These are phyloP conservation scores for Mimachlamys varia DNA, from an alignment of 2,888 invertebrate genomes.

Conservation along the genomic window DNA sequence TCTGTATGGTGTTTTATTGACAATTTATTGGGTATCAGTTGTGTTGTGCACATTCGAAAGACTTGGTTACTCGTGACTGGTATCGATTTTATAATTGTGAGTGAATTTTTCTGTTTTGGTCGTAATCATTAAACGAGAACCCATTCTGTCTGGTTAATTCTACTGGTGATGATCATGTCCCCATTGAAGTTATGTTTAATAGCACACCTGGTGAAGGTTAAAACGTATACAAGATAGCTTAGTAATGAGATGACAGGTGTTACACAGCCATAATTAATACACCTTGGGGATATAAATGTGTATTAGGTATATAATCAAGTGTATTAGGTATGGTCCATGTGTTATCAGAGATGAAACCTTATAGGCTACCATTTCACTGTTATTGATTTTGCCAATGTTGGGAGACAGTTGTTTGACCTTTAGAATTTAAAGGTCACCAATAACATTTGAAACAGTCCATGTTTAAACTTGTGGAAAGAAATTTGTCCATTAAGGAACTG, in stretches of 20 bases:
- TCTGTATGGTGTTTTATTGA: not conserved
- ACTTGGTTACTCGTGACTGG: not conserved
- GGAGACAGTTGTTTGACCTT: not conserved
- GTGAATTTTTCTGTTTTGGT: not conserved
- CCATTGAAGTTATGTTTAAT: not conserved
- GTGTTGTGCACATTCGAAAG: not conserved
- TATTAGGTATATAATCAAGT: too few relatives aligned
- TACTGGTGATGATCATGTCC: not conserved
- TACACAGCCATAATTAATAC: not conserved
- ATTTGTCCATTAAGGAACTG: not conserved
- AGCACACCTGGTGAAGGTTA: not conserved
- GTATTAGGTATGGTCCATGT: too few relatives aligned
- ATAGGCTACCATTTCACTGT: not conserved
- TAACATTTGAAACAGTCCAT: not conserved
- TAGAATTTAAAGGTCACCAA: not conserved
- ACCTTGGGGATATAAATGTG: not conserved
- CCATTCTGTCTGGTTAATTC: not conserved
- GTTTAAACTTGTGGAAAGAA: not conserved
- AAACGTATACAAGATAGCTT: not conserved
- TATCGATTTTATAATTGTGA: not conserved
- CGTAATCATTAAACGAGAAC: not conserved
- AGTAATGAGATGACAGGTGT: not conserved
- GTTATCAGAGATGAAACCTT: not conserved
- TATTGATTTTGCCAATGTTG: not conserved
- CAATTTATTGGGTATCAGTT: not conserved